Percentiles rank a stretch among this genome's conserved stretches.
Conservation (phyloP, 2,797 vertebrate species). For the Falco concolor region DNA sequence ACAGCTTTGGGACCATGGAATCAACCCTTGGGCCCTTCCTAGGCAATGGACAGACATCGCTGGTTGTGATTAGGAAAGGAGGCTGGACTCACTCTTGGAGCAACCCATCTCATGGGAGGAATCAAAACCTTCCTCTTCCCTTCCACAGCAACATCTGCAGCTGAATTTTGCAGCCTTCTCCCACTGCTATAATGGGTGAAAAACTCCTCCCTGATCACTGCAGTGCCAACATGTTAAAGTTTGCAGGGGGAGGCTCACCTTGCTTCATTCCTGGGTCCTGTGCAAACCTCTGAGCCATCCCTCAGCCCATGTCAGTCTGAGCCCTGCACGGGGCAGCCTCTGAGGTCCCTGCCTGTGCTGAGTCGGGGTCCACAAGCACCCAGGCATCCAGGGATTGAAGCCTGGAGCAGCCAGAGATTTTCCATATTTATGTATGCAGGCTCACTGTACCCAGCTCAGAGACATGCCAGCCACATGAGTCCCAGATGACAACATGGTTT, state of each 20-base stretch:
- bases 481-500: rapidly evolving
- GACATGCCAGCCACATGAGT: not conserved
- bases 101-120: not conserved
- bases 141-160: not conserved
- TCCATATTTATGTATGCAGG: not conserved
- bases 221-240: not conserved
- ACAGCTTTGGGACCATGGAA: not conserved
- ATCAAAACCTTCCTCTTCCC: not conserved
- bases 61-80: not conserved
- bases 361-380: not conserved
- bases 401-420: not conserved
- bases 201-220: not conserved
- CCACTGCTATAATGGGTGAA: not conserved
- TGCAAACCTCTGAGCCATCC: not conserved
- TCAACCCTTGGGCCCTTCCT: not conserved
- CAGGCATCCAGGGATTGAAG: not conserved
- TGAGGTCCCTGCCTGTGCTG: not conserved
- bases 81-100: not conserved
- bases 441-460: not conserved
- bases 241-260: not conserved
- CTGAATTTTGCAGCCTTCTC: not conserved
- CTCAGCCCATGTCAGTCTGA: rapidly evolving
- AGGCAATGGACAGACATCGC: not conserved
- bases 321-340: not conserved
- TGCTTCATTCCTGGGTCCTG: not conserved